phyloP scores from a whole-genome alignment of 2,797 vertebrate genomes.

The Pangasius mekongensis region DNA sequence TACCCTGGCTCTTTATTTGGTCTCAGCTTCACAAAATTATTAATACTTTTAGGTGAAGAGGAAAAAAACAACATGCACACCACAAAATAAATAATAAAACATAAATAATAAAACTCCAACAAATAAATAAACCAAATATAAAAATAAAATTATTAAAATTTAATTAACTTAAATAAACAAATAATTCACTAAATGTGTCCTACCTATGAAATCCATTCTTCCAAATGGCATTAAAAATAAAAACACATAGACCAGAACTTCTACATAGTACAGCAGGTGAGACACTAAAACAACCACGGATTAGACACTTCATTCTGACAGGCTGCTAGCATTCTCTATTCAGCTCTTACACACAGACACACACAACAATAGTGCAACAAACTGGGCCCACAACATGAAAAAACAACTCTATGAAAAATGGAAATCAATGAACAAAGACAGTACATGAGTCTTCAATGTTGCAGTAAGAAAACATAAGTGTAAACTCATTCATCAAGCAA shows the following conservation, averaged over 20 bases:
- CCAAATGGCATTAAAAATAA: not conserved
- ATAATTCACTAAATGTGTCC: conserved; percentile 67
- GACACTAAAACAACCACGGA: not conserved
- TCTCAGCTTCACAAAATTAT: conserved; percentile 55
- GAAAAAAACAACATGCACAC: conserved; percentile 35
- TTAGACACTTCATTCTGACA: not conserved
- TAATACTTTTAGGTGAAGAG: conserved; percentile 58
- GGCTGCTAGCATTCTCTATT: not conserved
- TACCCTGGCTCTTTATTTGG: conserved; percentile 70
- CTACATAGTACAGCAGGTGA: conserved; percentile 2
- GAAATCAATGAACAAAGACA: not conserved
- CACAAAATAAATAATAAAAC: conserved; percentile 65
- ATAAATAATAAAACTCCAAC: conserved; percentile 58
- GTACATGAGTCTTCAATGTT: not conserved
- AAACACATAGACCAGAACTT: not conserved
- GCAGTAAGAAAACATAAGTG: not conserved
- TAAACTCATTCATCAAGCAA: conserved; percentile 15
- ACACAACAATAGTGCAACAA: conserved; percentile 2
- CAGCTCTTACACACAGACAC: not conserved
- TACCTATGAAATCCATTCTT: not conserved
- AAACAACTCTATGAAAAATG: not conserved
- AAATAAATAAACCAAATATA: conserved; percentile 55
- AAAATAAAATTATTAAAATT: conserved; percentile 49
- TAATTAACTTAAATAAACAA: conserved; percentile 61
- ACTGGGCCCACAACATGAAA: conserved; percentile 3